Conservation (phyloP, 2,888 invertebrate genomes). For the Limnephilus lunatus region DNA sequence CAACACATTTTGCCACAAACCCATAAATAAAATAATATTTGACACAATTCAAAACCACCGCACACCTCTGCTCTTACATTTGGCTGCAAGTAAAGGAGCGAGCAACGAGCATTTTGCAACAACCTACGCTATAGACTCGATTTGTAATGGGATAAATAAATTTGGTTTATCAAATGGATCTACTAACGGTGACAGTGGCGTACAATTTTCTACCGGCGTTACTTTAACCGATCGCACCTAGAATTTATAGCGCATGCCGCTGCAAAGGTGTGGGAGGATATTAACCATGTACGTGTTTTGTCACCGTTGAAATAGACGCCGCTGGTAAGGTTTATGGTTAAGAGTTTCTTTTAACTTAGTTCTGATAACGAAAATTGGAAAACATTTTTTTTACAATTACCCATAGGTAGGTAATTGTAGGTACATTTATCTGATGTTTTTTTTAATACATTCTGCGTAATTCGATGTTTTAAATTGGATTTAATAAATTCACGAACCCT, state of each 20-base stretch:
- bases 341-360: background rate
- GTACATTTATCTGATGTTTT: too few relatives aligned
- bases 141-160: conserved; percentile 54
- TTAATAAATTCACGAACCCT: too few relatives aligned
- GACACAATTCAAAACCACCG: background rate
- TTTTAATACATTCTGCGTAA: too few relatives aligned
- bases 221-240: conserved; percentile 33
- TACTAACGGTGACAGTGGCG: conserved; percentile 38
- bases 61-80: background rate
- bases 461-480: too few relatives aligned
- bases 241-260: conserved; percentile 41
- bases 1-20: background rate
- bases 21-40: too few relatives aligned
- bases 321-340: background rate
- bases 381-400: too few relatives aligned
- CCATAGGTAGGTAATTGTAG: too few relatives aligned
- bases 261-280: conserved; percentile 3
- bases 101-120: background rate
- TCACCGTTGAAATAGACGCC: background rate
- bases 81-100: background rate
- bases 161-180: conserved; percentile 47
- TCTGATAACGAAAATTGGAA: background rate
- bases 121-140: conserved; percentile 39
- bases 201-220: conserved; percentile 40
- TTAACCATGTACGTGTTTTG: background rate